Evolutionary conservation across 2,888 invertebrate genomes (phyloP).

Genomic region (Ypsolopha sequella): DNA sequence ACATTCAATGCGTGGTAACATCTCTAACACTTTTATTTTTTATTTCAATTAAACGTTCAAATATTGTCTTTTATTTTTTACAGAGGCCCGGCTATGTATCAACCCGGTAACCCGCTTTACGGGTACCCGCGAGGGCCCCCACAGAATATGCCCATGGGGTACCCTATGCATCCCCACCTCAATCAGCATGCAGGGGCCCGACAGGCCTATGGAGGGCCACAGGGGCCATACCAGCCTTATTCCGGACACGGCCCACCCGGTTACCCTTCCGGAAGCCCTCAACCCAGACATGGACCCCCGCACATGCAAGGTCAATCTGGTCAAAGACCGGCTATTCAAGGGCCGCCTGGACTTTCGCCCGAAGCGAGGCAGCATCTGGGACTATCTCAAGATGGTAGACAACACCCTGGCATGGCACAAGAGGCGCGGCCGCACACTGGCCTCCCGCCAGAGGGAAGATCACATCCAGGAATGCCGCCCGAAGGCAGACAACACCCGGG

Average conservation of each 20-base stretch:
- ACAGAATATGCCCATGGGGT: slow-evolving; percentile 26
- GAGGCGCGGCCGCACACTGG: neutral
- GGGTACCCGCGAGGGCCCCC: slow-evolving; percentile 26
- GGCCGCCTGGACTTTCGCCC: neutral
- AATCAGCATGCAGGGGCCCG: neutral
- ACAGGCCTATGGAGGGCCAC: neutral
- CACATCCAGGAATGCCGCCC: neutral
- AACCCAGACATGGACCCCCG: too few species aligned
- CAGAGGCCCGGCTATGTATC: slow-evolving; percentile 58
- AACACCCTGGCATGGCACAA: too few species aligned
- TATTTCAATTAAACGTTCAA: neutral
- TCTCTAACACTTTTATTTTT: neutral
- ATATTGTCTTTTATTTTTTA: slow-evolving; percentile 1
- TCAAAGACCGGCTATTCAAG: neutral
- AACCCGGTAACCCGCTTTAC: slow-evolving; percentile 30
- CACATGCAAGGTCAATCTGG: too few species aligned
- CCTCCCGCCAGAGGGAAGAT: neutral
- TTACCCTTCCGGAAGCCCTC: neutral
- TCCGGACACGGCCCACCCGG: neutral
- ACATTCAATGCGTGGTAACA: too few species aligned
- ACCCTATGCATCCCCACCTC: slow-evolving; percentile 17
- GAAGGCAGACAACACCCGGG: neutral
- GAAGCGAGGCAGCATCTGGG: too few species aligned
- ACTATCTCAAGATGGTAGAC: too few species aligned
- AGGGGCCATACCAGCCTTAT: neutral